Percentiles rank a stretch among this genome's conserved stretches.
These are phyloP conservation scores for Helicoverpa armigera DNA, from an alignment of 1,140 invertebrate species.

Conservation along the genomic window DNA sequence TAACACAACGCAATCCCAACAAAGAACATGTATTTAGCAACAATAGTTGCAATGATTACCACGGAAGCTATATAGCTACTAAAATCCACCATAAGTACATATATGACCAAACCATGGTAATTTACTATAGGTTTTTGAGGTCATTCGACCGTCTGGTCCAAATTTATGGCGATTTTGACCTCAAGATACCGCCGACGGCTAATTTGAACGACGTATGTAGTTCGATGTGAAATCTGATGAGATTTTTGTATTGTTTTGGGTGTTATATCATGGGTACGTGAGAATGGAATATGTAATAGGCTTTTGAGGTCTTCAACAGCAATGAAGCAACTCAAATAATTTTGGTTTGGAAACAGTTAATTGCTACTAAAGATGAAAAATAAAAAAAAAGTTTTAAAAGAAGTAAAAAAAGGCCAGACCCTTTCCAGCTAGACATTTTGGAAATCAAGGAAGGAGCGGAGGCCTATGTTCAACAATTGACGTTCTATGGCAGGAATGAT, in stretches of 20 bases:
- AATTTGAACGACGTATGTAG: background rate
- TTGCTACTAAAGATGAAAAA: too few relatives aligned
- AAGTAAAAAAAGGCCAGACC: too few relatives aligned
- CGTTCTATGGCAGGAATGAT: too few relatives aligned
- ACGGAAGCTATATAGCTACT: background rate
- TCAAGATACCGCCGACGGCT: background rate
- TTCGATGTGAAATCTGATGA: background rate
- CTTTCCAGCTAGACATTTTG: too few relatives aligned
- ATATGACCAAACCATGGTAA: background rate
- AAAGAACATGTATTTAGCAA: slow-evolving; percentile 9
- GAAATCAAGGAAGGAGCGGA: too few relatives aligned
- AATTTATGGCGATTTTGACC: slow-evolving; percentile 33
- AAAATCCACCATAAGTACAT: background rate
- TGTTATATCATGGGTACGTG: too few relatives aligned
- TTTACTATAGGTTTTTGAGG: slow-evolving; percentile 10
- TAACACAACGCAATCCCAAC: background rate
- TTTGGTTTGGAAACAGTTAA: too few relatives aligned
- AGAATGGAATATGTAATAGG: too few relatives aligned
- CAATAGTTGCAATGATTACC: background rate
- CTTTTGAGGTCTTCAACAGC: background rate
- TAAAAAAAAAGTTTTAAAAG: too few relatives aligned
- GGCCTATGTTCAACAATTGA: too few relatives aligned
- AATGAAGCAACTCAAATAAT: background rate
- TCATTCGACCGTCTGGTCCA: background rate
- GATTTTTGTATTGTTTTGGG: background rate